Evolutionary conservation across 2,888 invertebrate genomes (phyloP), one percentile per base, ranked within the genome.

Genomic region (Rotaria sp.): DNA sequence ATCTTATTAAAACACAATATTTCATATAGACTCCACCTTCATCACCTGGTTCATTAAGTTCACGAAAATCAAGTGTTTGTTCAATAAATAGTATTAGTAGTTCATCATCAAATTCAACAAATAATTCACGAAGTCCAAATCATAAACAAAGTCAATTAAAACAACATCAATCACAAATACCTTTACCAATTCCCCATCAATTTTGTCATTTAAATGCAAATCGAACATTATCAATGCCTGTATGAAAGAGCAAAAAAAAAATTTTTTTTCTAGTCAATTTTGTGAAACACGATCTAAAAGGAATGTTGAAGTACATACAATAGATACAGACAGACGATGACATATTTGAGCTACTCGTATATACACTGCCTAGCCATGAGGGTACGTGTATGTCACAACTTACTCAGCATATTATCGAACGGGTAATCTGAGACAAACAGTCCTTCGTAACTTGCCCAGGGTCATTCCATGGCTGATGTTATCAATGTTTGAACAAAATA

Each of bases 1-100:
- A 45, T 8, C 24, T 48, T 45, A 26, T 90, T n/a, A 88, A 80
- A 74, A 21, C 59, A 55, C 59, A 85, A 80, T 38, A n/a, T 52
- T 85, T 85, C 26, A 85, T 93, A 93, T 93, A 94, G 89, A 94
- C 94, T 45, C 94, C 94, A 50, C 94, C 94, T 4, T 94, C 94
- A 88, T 94, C 94, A 86, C 95, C 95, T 41, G 94, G 94, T 88
- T 95, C 95, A 84, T 92, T 95, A 89, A 96, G 96, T 87, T 96
- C 96, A 87, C 94, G 96, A 89, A 96, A 96, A 92, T 96, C 96
- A 88, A 95, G 95, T 87, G 95, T 96, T 92, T 96, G 96, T 92
- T 94, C 94, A 86, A 94, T 94, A 89, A 96, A 95, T 90, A 94
- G 95, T 88, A 93, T 95, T 89, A 80, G 35, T 80, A 80, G 80